phyloP scores from a whole-genome alignment of 2,888 invertebrate genomes.

The Coecobrya sp. region DNA sequence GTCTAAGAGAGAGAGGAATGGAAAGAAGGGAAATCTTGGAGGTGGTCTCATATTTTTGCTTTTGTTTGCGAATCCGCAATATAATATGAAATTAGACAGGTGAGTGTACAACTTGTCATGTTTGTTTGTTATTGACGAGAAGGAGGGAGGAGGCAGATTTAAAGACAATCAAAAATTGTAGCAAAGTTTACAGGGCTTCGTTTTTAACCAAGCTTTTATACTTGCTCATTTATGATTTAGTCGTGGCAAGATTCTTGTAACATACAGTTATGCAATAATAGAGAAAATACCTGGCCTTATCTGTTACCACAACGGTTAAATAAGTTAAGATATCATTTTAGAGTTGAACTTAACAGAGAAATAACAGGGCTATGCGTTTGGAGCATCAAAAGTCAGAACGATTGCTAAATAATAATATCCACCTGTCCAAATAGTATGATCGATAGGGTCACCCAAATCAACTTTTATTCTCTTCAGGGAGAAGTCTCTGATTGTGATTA shows the following conservation, averaged over 20 bases:
- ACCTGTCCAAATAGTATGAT: constrained; percentile 66
- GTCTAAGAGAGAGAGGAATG: too few species aligned
- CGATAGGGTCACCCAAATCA: constrained; percentile 67
- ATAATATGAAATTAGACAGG: constrained; percentile 66
- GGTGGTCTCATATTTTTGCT: constrained; percentile 60
- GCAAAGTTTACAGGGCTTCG: constrained; percentile 18
- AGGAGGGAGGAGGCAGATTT: constrained; percentile 9
- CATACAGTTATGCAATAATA: constrained; percentile 36
- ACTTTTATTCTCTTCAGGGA: constrained; percentile 20
- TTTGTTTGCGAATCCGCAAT: not conserved
- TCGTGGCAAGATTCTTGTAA: constrained; percentile 6
- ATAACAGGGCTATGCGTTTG: too few species aligned
- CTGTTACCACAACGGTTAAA: not conserved
- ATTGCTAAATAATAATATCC: constrained; percentile 12
- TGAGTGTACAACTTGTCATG: constrained; percentile 70
- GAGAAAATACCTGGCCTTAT: constrained; percentile 4
- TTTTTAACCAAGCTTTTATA: not conserved
- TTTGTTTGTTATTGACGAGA: constrained; percentile 57
- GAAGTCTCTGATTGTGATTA: constrained; percentile 14
- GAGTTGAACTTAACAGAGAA: not conserved
- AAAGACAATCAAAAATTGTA: constrained; percentile 46
- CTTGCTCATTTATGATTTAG: not conserved
- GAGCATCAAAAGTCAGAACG: not conserved
- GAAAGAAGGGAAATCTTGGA: constrained; percentile 34
- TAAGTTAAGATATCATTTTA: not conserved